phyloP scores from a whole-genome alignment of 2,888 invertebrate genomes.

The Aethes cnicana region DNA sequence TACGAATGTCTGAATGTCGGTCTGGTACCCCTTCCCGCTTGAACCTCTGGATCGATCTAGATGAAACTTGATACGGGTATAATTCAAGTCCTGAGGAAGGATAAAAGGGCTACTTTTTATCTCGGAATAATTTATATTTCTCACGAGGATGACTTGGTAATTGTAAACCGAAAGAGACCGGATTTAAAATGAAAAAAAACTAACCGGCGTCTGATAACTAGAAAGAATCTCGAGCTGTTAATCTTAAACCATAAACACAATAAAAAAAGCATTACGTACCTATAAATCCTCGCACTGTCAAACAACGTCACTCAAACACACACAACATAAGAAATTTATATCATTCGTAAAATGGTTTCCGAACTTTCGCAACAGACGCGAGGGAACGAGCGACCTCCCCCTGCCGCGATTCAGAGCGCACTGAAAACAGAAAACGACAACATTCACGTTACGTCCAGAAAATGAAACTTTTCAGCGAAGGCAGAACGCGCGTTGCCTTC shows the following conservation, averaged over 20 bases:
- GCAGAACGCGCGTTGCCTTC: constrained; percentile 1
- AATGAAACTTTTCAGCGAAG: constrained; percentile 3
- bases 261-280: constrained; percentile 11
- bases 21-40: too few species aligned
- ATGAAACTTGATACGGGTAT: too few species aligned
- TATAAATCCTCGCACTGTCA: constrained; percentile 11
- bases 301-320: constrained; percentile 17
- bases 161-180: too few species aligned
- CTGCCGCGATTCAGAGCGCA: constrained; percentile 4
- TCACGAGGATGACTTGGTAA: too few species aligned
- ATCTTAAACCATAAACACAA: neutral
- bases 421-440: constrained; percentile 27
- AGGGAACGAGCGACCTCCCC: constrained; percentile 15
- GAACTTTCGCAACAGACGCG: constrained; percentile 21
- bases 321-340: constrained; percentile 23
- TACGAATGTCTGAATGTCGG: too few species aligned
- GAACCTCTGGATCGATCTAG: too few species aligned
- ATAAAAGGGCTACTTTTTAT: too few species aligned
- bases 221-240: neutral
- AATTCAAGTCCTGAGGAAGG: too few species aligned
- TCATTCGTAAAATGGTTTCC: constrained; percentile 6
- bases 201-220: neutral
- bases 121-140: too few species aligned
- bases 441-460: constrained; percentile 17
- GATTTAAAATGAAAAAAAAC: too few species aligned